These are phyloP conservation scores for Zaprionus kolodkinae DNA, from an alignment of 1,140 invertebrate species.

Conservation along the genomic window DNA sequence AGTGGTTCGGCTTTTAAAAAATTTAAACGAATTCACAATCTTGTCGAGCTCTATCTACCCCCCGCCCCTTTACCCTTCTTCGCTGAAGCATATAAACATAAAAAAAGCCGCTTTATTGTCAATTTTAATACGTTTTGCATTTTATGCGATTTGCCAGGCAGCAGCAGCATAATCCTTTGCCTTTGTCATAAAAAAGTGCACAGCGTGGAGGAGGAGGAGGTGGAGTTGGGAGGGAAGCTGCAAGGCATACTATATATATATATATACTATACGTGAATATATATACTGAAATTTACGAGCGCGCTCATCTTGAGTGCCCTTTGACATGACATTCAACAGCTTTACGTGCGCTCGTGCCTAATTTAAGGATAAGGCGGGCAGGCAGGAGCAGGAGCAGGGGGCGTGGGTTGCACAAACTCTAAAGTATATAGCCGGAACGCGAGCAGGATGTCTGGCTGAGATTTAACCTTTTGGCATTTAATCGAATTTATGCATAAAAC, in stretches of 20 bases:
- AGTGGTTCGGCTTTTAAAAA: slow-evolving; percentile 63
- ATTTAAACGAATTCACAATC: slow-evolving; percentile 53
- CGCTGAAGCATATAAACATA: slow-evolving; percentile 60
- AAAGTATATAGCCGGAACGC: slow-evolving; percentile 8
- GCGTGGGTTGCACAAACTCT: slow-evolving; percentile 23
- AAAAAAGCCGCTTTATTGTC: slow-evolving; percentile 82
- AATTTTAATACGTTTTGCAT: slow-evolving; percentile 81
- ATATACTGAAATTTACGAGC: slow-evolving; percentile 65
- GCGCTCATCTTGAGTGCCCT: slow-evolving; percentile 58
- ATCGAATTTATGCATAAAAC: slow-evolving; percentile 81
- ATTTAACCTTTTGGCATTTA: slow-evolving; percentile 78
- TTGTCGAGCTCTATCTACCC: neutral
- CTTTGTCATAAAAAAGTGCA: slow-evolving; percentile 51
- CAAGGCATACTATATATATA: slow-evolving; percentile 32
- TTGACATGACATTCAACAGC: slow-evolving; percentile 79
- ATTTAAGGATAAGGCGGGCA: slow-evolving; percentile 71
- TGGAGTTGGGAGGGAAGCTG: slow-evolving; percentile 10
- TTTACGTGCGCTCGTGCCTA: slow-evolving; percentile 81
- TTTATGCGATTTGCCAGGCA: slow-evolving; percentile 75
- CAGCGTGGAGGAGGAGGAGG: neutral
- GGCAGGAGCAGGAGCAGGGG: neutral
- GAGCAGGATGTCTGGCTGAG: slow-evolving; percentile 30
- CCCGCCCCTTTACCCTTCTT: neutral
- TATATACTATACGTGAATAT: slow-evolving; percentile 7
- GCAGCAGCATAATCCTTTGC: slow-evolving; percentile 51